A percentile compares a stretch with the other conserved stretches of the same genome.
These are phyloP conservation scores for Cebidichthys violaceus DNA, from an alignment of 2,113 vertebrate species.

Conservation along the genomic window DNA sequence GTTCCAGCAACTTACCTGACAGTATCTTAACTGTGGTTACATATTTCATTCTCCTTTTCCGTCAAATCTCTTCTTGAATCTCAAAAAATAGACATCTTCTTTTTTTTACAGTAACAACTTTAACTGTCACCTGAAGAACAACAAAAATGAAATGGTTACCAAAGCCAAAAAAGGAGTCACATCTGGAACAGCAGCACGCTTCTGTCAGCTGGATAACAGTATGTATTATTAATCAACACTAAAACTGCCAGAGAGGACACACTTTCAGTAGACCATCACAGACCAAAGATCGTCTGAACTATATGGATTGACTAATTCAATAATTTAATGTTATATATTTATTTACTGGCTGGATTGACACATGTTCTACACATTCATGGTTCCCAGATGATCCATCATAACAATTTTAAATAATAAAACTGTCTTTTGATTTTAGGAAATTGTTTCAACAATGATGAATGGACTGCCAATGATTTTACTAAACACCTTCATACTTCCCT, in stretches of 20 bases:
- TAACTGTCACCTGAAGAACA: constrained; percentile 23
- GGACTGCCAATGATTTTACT: not conserved
- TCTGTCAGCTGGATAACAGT: constrained; percentile 57
- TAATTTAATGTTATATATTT: not conserved
- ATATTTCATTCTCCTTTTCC: not conserved
- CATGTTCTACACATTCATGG: not conserved
- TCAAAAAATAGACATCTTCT: not conserved
- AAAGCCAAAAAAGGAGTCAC: not conserved
- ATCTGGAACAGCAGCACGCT: constrained; percentile 65
- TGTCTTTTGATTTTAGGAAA: not conserved
- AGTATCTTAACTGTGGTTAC: not conserved
- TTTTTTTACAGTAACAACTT: constrained; percentile 20
- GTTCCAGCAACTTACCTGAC: too few relatives aligned
- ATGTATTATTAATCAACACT: not conserved
- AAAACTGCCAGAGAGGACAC: not conserved
- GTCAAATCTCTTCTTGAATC: not conserved
- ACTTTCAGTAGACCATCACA: not conserved
- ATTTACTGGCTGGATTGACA: too few relatives aligned
- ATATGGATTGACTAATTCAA: not conserved
- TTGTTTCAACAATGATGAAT: not conserved
- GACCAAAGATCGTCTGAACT: not conserved
- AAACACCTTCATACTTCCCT: not conserved
- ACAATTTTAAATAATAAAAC: too few relatives aligned
- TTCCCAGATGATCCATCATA: not conserved
- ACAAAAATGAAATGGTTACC: not conserved